Base-by-base conservation (phyloP, 2,888 invertebrate genomes). In the Brachylomia viminalis region DNA sequence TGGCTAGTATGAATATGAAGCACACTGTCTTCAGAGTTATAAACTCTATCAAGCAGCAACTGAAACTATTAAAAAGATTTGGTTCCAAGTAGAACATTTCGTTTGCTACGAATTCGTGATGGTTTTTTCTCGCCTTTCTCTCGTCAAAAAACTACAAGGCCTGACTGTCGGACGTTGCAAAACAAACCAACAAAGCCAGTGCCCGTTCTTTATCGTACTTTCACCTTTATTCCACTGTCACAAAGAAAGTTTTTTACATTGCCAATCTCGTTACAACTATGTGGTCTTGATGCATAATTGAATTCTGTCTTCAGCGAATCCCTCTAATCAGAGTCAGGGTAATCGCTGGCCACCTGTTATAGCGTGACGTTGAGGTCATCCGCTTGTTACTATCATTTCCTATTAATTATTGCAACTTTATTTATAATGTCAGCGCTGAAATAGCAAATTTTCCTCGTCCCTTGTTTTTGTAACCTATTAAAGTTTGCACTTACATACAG, bases 81-180 rank as follows among this genome's bases (percentile, higher is more conserved):
- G 2, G 5, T 23, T 20, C 56, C 27, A 56, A 66, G 15, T 62
- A 62, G 56, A 72, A 66, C 61, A 54, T 75, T 75, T 69, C 30
- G 33, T 33, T 64, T 67, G 42, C 30, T 64, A n/a, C 49, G 65
- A 42, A 75, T 84, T 86, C 80, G 83, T 73, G 64, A 79, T 76
- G 77, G 79, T 84, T 88, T 89, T 87, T 84, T 75, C 77, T 76
- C 52, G 69, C 87, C 91, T 90, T 90, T 91, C 91, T 86, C 90
- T 88, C 75, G 79, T 82, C 77, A 87, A 87, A 86, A 84, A 85
- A 82, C 75, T 86, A 70, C 72, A 84, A 85, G 82, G 75, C 76
- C 52, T 70, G 56, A 64, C 75, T 56, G 62, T 17, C 61, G 66
- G 49, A 75, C n/a, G 17, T 82, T 75, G 61, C 75, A 71, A 84